Conservation (phyloP, 1,140 invertebrate genomes). For the Bombus pascuorum region DNA sequence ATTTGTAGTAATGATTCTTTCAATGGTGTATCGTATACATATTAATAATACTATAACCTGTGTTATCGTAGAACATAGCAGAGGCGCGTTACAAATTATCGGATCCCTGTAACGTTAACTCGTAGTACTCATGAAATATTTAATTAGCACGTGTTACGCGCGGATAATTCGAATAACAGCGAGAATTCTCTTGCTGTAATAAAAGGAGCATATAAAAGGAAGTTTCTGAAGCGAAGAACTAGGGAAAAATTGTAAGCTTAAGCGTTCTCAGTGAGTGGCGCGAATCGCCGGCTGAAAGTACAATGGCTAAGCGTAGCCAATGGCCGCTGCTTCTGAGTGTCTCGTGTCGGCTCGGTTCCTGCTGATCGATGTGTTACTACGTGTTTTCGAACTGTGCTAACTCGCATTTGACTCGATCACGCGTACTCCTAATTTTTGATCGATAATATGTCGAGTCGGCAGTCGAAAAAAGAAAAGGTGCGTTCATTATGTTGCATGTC, state of each 20-base stretch:
- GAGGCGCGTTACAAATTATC: background rate
- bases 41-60: constrained; percentile 11
- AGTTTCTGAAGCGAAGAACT: background rate
- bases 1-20: background rate
- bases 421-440: constrained; percentile 40
- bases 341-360: constrained; percentile 59
- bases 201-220: background rate
- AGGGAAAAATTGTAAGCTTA: constrained; percentile 24
- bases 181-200: background rate
- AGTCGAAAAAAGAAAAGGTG: constrained; percentile 81
- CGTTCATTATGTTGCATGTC: constrained; percentile 57
- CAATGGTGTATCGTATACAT: background rate
- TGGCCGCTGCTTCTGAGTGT: constrained; percentile 67
- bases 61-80: constrained; percentile 13
- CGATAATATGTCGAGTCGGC: constrained; percentile 79
- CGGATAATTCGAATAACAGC: background rate
- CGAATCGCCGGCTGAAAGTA: constrained; percentile 44
- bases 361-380: constrained; percentile 57
- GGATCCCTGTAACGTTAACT: background rate
- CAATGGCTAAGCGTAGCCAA: constrained; percentile 58
- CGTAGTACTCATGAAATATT: background rate
- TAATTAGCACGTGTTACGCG: background rate
- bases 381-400: constrained; percentile 53
- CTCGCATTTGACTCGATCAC: constrained; percentile 50
- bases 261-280: constrained; percentile 29